Evolutionary conservation across 1,140 invertebrate genomes (phyloP).

Genomic region (Sminthurinus signatus): DNA sequence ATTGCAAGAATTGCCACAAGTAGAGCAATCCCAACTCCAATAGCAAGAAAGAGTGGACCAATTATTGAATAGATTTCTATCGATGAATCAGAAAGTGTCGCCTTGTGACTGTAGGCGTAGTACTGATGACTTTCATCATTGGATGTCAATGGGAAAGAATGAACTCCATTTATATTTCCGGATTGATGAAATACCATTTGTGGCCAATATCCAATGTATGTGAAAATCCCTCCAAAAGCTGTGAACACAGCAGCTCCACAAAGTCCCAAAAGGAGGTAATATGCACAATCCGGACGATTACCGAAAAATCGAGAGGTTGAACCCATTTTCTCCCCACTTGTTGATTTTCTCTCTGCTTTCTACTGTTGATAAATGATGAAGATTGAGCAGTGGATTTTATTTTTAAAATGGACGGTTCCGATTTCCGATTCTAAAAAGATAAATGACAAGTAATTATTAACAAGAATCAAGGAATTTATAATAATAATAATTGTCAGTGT

Average conservation of each 20-base stretch:
- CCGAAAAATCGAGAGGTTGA: conserved; percentile 14
- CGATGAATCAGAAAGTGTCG: background rate
- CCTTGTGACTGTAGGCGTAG: background rate
- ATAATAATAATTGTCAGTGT: no score
- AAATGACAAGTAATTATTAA: no score
- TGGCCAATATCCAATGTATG: conserved; percentile 20
- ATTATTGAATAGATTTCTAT: conserved; percentile 10
- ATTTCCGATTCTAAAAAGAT: no score
- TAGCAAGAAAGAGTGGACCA: conserved; percentile 27
- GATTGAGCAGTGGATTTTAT: no score
- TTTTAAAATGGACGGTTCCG: no score
- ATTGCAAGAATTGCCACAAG: conserved; percentile 25
- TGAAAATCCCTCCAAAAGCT: conserved; percentile 21
- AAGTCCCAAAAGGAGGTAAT: conserved; percentile 32
- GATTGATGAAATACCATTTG: conserved; percentile 15
- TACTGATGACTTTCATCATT: background rate
- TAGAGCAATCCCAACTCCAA: conserved; percentile 28
- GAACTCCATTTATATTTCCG: conserved; percentile 13
- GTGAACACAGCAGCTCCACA: conserved; percentile 27
- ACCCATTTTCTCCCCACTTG: no score
- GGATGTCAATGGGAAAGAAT: no score
- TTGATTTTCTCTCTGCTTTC: no score
- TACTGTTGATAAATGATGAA: no score
- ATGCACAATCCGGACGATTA: conserved; percentile 36
- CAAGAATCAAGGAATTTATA: no score